phyloP scores from a whole-genome alignment of 2,797 vertebrate genomes.

The Anableps anableps region DNA sequence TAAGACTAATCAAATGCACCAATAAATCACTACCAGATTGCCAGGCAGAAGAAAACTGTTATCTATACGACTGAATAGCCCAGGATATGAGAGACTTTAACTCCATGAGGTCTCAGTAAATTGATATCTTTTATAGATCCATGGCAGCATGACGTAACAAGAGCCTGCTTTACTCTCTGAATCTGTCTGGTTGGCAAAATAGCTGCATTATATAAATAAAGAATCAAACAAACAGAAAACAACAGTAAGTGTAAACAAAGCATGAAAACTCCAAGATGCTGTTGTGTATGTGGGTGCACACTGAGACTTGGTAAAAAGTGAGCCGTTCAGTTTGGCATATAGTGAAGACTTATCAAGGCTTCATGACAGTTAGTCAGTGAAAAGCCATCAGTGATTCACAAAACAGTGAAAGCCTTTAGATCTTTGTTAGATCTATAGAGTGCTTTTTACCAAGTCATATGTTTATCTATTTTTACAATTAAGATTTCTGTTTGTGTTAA shows the following conservation, averaged over 20 bases:
- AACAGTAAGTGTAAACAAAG: neutral
- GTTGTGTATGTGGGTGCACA: neutral
- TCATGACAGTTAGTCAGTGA: neutral
- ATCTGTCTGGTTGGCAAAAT: neutral
- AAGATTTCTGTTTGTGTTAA: neutral
- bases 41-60: neutral
- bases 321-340: neutral
- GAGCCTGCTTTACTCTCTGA: neutral
- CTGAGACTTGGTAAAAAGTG: neutral
- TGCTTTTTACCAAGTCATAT: neutral
- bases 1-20: neutral
- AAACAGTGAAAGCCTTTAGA: neutral
- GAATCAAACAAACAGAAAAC: neutral
- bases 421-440: neutral
- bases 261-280: neutral
- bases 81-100: neutral
- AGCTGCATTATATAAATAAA: neutral
- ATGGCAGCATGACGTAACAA: neutral
- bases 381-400: neutral
- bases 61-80: neutral
- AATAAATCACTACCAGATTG: neutral
- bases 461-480: neutral
- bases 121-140: constrained; percentile 3
- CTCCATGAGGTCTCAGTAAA: neutral
- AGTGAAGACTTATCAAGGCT: neutral